These are phyloP conservation scores for Trachymyrmex septentrionalis DNA, from an alignment of 1,140 invertebrate species.

Conservation along the genomic window DNA sequence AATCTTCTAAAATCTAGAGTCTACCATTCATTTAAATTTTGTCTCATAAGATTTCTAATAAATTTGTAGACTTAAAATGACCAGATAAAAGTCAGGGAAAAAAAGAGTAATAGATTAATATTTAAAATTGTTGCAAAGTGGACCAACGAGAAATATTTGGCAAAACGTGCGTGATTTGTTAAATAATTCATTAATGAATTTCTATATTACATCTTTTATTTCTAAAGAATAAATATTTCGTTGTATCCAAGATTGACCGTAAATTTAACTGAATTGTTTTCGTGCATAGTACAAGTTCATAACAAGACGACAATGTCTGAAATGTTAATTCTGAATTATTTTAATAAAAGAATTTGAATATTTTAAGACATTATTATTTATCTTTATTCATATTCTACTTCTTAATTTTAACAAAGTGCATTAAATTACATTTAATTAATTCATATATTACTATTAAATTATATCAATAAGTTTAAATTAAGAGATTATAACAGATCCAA, in stretches of 20 bases:
- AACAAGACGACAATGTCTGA: background rate
- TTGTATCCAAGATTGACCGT: background rate
- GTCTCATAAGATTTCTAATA: background rate
- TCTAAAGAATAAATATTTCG: background rate
- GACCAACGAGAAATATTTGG: slow-evolving; percentile 31
- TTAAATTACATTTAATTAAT: background rate
- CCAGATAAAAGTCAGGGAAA: background rate
- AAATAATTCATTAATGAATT: slow-evolving; percentile 45
- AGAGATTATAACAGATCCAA: background rate
- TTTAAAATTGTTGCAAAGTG: background rate
- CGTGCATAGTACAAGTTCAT: background rate
- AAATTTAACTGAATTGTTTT: slow-evolving; percentile 12
- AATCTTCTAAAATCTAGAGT: background rate
- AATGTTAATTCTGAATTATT: background rate
- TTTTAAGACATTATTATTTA: background rate
- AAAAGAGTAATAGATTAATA: background rate
- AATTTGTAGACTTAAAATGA: background rate
- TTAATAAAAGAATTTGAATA: background rate
- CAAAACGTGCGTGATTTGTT: slow-evolving; percentile 15
- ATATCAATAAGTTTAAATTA: slow-evolving; percentile 22
- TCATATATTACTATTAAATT: slow-evolving; percentile 10
- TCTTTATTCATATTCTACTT: background rate
- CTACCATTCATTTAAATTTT: background rate
- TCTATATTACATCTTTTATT: slow-evolving; percentile 22
- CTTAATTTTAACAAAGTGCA: slow-evolving; percentile 28